phyloP scores from a whole-genome alignment of 2,113 vertebrate genomes.

The Natator depressus region DNA sequence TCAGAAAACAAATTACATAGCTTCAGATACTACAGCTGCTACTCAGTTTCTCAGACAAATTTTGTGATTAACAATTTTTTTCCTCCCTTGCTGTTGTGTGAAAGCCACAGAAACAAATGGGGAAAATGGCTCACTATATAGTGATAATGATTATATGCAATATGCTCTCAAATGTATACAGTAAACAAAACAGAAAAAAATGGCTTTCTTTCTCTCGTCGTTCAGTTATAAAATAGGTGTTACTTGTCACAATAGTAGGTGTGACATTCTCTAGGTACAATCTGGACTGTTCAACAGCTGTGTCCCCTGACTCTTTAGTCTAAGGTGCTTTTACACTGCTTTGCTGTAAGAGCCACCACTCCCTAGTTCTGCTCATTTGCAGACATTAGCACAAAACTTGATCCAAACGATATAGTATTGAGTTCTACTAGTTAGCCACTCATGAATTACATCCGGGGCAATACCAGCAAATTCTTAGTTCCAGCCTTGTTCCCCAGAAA shows the following conservation, averaged over 20 bases:
- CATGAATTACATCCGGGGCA: too few relatives aligned
- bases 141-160: neutral
- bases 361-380: too few relatives aligned
- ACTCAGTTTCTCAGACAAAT: neutral
- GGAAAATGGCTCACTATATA: neutral
- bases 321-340: too few relatives aligned
- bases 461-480: too few relatives aligned
- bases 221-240: neutral
- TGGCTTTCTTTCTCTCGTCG: neutral
- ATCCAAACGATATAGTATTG: too few relatives aligned
- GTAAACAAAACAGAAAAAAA: neutral
- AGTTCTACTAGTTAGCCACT: too few relatives aligned
- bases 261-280: neutral
- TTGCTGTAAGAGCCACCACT: too few relatives aligned
- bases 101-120: neutral
- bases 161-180: neutral
- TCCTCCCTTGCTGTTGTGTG: neutral
- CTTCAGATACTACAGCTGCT: neutral
- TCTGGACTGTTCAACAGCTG: accelerated
- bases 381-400: too few relatives aligned
- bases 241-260: neutral
- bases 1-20: neutral
- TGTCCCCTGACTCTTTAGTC: too few relatives aligned
- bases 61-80: neutral
- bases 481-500: too few relatives aligned